Evolutionary conservation across 2,797 vertebrate species (phyloP), one percentile per base, ranked within the genome.

Genomic region (Silurus lanzhouensis): DNA sequence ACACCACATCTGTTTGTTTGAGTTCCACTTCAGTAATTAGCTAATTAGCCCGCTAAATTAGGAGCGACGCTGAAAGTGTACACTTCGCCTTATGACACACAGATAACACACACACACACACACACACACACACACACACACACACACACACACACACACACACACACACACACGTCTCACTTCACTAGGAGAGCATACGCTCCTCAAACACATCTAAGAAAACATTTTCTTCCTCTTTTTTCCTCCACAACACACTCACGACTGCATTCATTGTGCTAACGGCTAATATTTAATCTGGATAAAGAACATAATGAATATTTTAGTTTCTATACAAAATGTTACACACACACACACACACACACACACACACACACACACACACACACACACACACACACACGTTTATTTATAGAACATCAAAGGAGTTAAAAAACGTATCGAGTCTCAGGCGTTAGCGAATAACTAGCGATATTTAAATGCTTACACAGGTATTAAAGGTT

Each of bases 1-100:
- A 70, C 83, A 84, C 74, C 75, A 85, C 83, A 85, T 85, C 83
- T 85, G 83, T 80, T 72, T 79, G 83, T 85, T 85, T 80, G 64
- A 71, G 76, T 85, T 85, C 76, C 76, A 85, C 86, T 75, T 80
- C 55, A 74, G 82, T 81, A 84, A 84, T 52, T 79, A 74, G 31
- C 77, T 83, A 44, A 81, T 80, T 85, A 74, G 70, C 58, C 58
- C 19, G 44, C 68, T 75, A 78, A n/a, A 57, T 83, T 76, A 55
- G 71, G 71, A 78, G 46, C 44, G 77, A 70, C 27, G 58, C 57
- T 83, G 82, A 83, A 83, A 61, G 67, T 57, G 46, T 83, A 72
- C 68, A 60, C 58, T 72, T 83, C 38, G 46, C 68, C 68, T 63
- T 19, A n/a, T 70, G 66, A 83, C 74, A 79, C 55, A 70, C 82